phyloP scores from a whole-genome alignment of 2,797 vertebrate genomes.

The Phalanger gymnotis region DNA sequence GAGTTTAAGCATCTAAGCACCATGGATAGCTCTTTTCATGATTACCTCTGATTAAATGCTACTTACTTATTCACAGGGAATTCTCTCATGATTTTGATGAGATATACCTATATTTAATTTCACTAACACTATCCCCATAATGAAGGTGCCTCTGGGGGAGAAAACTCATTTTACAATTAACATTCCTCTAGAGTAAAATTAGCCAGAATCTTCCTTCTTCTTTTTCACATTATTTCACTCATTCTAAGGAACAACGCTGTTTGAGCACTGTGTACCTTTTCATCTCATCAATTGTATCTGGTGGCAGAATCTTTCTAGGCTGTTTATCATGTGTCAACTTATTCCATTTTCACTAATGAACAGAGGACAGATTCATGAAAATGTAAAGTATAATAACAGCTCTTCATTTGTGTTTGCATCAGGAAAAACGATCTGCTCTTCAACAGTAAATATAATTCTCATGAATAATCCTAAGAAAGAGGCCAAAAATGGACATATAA shows the following conservation, averaged over 20 bases:
- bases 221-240: not conserved
- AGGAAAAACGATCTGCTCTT: not conserved
- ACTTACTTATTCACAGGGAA: conserved; percentile 70
- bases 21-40: conserved; percentile 39
- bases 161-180: not conserved
- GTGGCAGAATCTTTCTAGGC: not conserved
- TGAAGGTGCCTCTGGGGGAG: conserved; percentile 12
- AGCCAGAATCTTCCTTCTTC: not conserved
- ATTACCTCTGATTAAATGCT: conserved; percentile 69
- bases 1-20: conserved; percentile 18
- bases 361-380: not conserved
- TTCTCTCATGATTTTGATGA: conserved; percentile 66
- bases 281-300: not conserved
- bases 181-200: not conserved
- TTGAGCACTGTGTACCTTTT: not conserved
- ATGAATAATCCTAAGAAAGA: conserved; percentile 27
- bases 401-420: not conserved
- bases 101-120: conserved; percentile 65
- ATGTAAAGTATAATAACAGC: not conserved
- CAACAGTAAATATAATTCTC: not conserved
- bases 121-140: conserved; percentile 51
- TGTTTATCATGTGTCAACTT: not conserved
- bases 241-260: not conserved
- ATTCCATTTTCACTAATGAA: not conserved
- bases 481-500: not conserved